Base-by-base conservation (phyloP, 1,140 invertebrate species). In the Zaprionus tsacasi region DNA sequence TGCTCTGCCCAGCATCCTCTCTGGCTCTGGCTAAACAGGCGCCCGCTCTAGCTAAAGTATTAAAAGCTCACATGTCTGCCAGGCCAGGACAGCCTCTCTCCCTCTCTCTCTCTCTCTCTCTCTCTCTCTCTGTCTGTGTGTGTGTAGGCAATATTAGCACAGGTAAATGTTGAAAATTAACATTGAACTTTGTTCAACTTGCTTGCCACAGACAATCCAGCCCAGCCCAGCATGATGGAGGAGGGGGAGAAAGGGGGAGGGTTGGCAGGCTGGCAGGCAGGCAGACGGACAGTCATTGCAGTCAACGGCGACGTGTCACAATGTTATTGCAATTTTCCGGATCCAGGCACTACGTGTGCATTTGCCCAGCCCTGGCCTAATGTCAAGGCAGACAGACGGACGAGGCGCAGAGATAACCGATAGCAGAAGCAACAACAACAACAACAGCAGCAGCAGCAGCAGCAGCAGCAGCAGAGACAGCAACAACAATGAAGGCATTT, bases 141-240 rank as follows among this genome's bases (percentile, higher is more conserved):
- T 75, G 45, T 71, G 81, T 45, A 36, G 61, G 57, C 85, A 85
- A 89, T 88, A 89, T 89, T 89, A 88, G 78, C 81, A 70, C 72
- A 88, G 85, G 85, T 88, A 88, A 88, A 88, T 88, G 85, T 85
- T 79, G 66, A 88, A 88, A 89, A 88, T 88, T 88, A 88, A 88
- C 85, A 88, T 89, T 88, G 85, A 88, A 88, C 85, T 85, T 85
- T 85, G 71, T 52, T 65, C 54, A 69, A 71, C 58, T 45, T 63
- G 77, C 55, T 66, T 67, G 56, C 65, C 52, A 56, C 70, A 67
- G 75, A 40, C 69, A 76, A 74, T 60, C 55, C 21, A 21, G 55
- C 50, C 66, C 33, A 33, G 36, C 45, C n/a, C n/a, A 50, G 35
- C 7, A 8, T 17, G 17, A 25, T 17, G 6, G 7, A 6, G 17